Evolutionary conservation across 2,113 vertebrate genomes (phyloP).

Genomic region (Nansenia antarctica): DNA sequence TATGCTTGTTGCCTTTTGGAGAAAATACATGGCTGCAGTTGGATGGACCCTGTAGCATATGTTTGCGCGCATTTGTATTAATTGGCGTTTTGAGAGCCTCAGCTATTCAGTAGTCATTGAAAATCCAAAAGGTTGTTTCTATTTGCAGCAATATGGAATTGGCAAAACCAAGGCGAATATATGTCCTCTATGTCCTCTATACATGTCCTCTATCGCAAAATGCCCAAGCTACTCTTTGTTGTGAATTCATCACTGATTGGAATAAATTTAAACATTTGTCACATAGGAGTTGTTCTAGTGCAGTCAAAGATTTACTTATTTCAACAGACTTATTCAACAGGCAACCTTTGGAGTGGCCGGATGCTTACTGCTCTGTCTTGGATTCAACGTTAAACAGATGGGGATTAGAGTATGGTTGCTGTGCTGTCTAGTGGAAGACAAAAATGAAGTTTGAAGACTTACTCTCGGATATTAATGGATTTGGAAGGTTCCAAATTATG

Average conservation of each 20-base stretch:
- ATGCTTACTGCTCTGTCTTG: background rate
- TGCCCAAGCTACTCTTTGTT: too few species aligned
- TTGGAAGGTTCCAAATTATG: conserved; percentile 76
- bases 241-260: background rate
- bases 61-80: too few species aligned
- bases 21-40: too few species aligned
- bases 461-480: conserved; percentile 70
- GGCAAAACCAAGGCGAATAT: too few species aligned
- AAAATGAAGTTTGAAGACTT: conserved; percentile 79
- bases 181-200: too few species aligned
- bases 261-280: background rate
- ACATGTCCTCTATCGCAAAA: too few species aligned
- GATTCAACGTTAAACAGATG: background rate
- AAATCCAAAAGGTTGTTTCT: too few species aligned
- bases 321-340: background rate
- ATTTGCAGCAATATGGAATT: too few species aligned
- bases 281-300: background rate
- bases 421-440: background rate
- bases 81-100: too few species aligned
- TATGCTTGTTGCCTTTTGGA: too few species aligned
- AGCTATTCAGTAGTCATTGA: too few species aligned
- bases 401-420: background rate
- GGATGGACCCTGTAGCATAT: too few species aligned
- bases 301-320: background rate
- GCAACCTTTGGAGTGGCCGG: background rate